These are phyloP conservation scores for Rotaria macrura DNA, from an alignment of 2,888 invertebrate genomes.

Conservation along the genomic window DNA sequence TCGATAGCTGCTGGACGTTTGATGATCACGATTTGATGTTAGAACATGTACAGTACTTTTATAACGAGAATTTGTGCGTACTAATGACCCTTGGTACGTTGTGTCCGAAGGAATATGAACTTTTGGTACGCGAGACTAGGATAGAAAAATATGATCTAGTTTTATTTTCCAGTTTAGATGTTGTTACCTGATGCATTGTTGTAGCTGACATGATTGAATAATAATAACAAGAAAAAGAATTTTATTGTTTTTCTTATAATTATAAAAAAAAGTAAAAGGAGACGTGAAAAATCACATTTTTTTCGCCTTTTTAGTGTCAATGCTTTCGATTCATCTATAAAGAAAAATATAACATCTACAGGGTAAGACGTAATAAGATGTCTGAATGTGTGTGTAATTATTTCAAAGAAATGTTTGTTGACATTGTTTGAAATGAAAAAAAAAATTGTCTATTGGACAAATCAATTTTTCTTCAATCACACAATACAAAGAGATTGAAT, in stretches of 20 bases:
- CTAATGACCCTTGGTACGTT: background rate
- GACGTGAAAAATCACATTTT: background rate
- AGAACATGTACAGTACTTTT: background rate
- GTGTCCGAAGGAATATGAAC: background rate
- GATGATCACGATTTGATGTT: background rate
- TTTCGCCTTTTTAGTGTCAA: background rate
- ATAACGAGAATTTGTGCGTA: background rate
- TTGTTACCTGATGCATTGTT: background rate
- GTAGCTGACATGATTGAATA: background rate
- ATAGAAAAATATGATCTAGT: background rate
- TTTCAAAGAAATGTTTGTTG: background rate
- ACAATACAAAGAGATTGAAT: background rate
- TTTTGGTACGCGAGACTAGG: background rate
- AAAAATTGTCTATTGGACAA: background rate
- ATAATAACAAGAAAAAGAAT: no score
- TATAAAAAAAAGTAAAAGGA: background rate
- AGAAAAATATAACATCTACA: background rate
- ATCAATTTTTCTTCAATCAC: background rate
- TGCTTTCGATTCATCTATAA: background rate
- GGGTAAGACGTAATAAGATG: background rate
- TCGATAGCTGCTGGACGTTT: background rate
- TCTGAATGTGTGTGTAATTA: no score
- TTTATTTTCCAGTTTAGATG: background rate
- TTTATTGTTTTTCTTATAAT: background rate
- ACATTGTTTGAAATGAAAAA: background rate